These are phyloP conservation scores for Aphis gossypii DNA, from an alignment of 1,140 invertebrate species.

Conservation along the genomic window DNA sequence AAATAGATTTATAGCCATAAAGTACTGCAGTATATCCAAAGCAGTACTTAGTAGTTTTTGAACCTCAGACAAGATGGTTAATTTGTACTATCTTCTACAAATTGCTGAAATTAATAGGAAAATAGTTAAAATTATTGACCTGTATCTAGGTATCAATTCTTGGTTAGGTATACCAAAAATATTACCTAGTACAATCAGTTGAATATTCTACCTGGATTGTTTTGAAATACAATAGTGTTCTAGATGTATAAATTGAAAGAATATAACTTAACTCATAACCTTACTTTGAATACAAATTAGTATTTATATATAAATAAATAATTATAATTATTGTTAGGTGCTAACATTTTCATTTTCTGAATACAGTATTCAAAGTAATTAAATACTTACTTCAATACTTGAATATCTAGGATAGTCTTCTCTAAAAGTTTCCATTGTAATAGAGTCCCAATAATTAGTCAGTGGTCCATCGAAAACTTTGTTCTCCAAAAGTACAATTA, in stretches of 20 bases:
- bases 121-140: too few species aligned
- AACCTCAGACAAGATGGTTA: too few species aligned
- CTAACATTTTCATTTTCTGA: not conserved
- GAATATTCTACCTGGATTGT: too few species aligned
- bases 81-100: too few species aligned
- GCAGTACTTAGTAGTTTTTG: too few species aligned
- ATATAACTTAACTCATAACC: not conserved
- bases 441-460: constrained; percentile 67
- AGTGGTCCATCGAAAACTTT: constrained; percentile 84
- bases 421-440: constrained; percentile 82
- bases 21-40: too few species aligned
- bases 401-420: constrained; percentile 91
- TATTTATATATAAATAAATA: not conserved
- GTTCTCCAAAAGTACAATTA: constrained; percentile 86
- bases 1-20: too few species aligned
- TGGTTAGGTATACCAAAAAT: too few species aligned
- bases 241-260: not conserved
- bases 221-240: too few species aligned
- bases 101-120: too few species aligned
- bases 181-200: too few species aligned
- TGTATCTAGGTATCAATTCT: too few species aligned
- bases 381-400: constrained; percentile 73
- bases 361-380: not conserved
- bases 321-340: not conserved
- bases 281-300: not conserved